Evolutionary conservation across 2,888 invertebrate species (phyloP).

Genomic region (Pheosia tremula): DNA sequence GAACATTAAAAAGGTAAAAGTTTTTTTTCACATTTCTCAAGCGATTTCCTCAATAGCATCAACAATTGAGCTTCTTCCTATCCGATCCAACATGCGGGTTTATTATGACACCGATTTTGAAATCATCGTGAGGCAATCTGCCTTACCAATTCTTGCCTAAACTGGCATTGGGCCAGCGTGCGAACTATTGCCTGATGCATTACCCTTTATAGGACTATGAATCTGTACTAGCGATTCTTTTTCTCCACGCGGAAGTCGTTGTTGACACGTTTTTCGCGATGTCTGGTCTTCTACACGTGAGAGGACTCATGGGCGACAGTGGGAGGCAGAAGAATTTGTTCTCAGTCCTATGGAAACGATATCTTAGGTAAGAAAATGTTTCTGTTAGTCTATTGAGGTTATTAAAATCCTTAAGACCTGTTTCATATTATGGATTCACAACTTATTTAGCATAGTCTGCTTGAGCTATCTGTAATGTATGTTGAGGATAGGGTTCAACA

Average conservation of each 20-base stretch:
- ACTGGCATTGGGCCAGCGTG: no score
- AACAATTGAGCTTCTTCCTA: background rate
- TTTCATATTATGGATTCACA: no score
- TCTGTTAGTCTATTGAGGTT: no score
- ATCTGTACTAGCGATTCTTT: background rate
- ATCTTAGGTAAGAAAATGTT: slow-evolving; percentile 41
- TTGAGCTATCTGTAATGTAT: no score
- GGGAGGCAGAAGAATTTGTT: slow-evolving; percentile 33
- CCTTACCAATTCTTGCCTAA: background rate
- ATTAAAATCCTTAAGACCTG: no score
- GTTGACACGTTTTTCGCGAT: slow-evolving; percentile 51
- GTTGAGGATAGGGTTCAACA: no score
- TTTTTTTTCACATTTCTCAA: background rate
- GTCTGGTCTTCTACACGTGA: slow-evolving; percentile 48
- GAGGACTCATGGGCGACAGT: slow-evolving; percentile 20
- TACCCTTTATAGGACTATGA: slow-evolving; percentile 11
- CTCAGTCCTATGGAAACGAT: slow-evolving; percentile 39
- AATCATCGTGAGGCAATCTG: background rate
- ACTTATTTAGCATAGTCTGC: no score
- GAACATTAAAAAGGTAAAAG: slow-evolving; percentile 37
- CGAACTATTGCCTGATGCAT: no score
- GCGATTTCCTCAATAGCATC: background rate
- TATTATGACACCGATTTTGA: no score
- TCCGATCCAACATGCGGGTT: background rate
- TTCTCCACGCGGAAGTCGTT: slow-evolving; percentile 33